These are phyloP conservation scores for Catalaphyllia jardinei DNA, from an alignment of 64 coral and sea anemone species.

Conservation along the genomic window DNA sequence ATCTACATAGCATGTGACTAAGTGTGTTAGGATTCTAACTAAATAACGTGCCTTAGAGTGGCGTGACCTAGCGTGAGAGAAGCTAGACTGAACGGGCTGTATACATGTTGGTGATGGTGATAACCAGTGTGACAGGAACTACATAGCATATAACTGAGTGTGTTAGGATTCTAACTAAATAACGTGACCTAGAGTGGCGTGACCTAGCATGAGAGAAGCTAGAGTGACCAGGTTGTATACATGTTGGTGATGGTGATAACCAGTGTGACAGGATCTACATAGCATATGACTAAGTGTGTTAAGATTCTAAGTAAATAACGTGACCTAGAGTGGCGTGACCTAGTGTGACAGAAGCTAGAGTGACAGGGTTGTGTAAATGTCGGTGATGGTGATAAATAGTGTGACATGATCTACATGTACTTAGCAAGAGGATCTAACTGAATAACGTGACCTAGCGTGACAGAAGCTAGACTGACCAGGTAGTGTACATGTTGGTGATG, in stretches of 20 bases:
- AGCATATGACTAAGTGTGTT: too few relatives aligned
- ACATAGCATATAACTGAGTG: too few relatives aligned
- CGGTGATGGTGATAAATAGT: constrained; percentile 83
- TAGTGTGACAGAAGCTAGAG: background rate
- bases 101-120: constrained; percentile 93
- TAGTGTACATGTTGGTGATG: constrained; percentile 60
- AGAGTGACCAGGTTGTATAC: constrained; percentile 88
- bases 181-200: too few relatives aligned
- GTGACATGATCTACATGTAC: too few relatives aligned
- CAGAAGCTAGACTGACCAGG: constrained; percentile 46
- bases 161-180: constrained; percentile 94
- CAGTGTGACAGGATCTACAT: constrained; percentile 89
- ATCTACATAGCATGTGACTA: too few relatives aligned
- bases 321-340: too few relatives aligned
- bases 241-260: constrained; percentile 90
- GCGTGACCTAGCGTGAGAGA: background rate
- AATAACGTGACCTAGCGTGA: constrained; percentile 45
- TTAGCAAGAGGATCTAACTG: constrained; percentile 89
- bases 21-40: too few relatives aligned
- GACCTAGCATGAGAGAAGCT: background rate
- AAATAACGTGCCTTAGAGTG: too few relatives aligned
- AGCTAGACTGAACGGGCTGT: constrained; percentile 68
- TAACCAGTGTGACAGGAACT: constrained; percentile 82
- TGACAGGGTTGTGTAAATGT: constrained; percentile 51
- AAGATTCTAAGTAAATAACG: too few relatives aligned